A percentile compares a stretch with the other conserved stretches of the same genome.
phyloP scores from a whole-genome alignment of 2,113 vertebrate genomes.

The Pseudolaguvia tuberculata region DNA sequence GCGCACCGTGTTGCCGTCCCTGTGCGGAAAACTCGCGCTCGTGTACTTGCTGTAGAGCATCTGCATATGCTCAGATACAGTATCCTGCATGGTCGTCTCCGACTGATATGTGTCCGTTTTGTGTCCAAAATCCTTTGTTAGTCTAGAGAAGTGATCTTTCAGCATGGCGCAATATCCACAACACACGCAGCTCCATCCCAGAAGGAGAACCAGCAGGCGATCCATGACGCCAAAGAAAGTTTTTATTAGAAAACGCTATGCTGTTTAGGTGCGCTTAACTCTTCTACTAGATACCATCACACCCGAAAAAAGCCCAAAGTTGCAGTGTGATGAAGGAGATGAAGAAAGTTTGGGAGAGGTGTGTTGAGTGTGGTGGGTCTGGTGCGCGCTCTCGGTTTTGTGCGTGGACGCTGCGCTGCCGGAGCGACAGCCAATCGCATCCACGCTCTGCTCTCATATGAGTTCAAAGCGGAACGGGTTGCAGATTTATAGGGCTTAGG shows the following conservation, averaged over 20 bases:
- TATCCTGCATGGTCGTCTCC: slow-evolving; percentile 62
- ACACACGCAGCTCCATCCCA: slow-evolving; percentile 71
- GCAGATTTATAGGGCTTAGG: slow-evolving; percentile 68
- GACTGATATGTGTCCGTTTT: slow-evolving; percentile 37
- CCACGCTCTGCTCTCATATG: slow-evolving; percentile 63
- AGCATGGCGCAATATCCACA: slow-evolving; percentile 65
- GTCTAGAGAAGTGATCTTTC: slow-evolving; percentile 52
- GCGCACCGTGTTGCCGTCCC: slow-evolving; percentile 86
- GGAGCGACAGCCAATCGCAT: slow-evolving; percentile 57
- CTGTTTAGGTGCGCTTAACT: slow-evolving; percentile 51
- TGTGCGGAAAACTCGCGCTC: slow-evolving; percentile 64
- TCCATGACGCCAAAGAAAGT: slow-evolving; percentile 66
- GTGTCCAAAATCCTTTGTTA: slow-evolving; percentile 51
- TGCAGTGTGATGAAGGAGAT: background rate
- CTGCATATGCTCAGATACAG: slow-evolving; percentile 87
- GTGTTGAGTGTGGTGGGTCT: background rate
- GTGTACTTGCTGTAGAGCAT: slow-evolving; percentile 83
- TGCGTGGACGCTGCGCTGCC: slow-evolving; percentile 48
- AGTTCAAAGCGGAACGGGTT: slow-evolving; percentile 66
- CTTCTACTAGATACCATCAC: slow-evolving; percentile 56
- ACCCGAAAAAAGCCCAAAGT: slow-evolving; percentile 16
- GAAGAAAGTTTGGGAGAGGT: background rate
- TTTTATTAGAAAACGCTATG: slow-evolving; percentile 2
- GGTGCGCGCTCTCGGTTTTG: slow-evolving; percentile 51
- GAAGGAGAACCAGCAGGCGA: slow-evolving; percentile 66